Evolutionary conservation across 2,888 invertebrate species (phyloP), one percentile per base, ranked within the genome.

Genomic region (Limnephilus lunatus): DNA sequence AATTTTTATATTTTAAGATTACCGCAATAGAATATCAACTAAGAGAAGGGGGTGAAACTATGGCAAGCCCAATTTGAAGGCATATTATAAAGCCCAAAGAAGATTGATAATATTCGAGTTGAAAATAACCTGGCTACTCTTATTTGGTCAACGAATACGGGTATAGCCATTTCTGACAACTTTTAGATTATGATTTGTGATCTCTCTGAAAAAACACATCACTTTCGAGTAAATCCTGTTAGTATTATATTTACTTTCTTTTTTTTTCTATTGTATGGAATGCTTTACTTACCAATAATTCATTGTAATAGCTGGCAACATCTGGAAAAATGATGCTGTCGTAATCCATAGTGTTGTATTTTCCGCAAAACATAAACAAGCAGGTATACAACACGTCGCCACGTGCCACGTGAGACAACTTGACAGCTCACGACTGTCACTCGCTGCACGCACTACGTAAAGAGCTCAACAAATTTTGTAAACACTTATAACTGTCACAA

Each of bases 321-420:
- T 97, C 97, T 94, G 97, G 96, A 95, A 97, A 97, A 94, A 97
- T 95, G 94, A 97, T 95, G 95, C 97, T 96, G 94, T 97, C 97
- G 96, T 97, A 97, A 97, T 97, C 97, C 97, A 97, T 97, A 95
- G 93, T 53, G 85, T 91, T 80, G 81, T 83, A 35, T 31, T 14
- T 81, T 35, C 15, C 39, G 30, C 88, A 88, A 31, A 53, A 88
- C 68, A 80, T 31, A 25, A 53, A 80, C 88, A 68, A 19, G 44
- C 44, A 86, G 86, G 48, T 25, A 44, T 48, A 86, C 86, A 39
- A 19, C 88, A 80, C 88, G 48, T 86, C 68, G 9, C 68, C 7
- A 68, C 68, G 15, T 2, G 31, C 83, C 90, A 90, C 90, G 90
- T 90, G 90, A n/a, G 83, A 90, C 31, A 83, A n/a, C 44, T 81